Conservation (phyloP, 2,113 vertebrate genomes). For the Anhinga anhinga region DNA sequence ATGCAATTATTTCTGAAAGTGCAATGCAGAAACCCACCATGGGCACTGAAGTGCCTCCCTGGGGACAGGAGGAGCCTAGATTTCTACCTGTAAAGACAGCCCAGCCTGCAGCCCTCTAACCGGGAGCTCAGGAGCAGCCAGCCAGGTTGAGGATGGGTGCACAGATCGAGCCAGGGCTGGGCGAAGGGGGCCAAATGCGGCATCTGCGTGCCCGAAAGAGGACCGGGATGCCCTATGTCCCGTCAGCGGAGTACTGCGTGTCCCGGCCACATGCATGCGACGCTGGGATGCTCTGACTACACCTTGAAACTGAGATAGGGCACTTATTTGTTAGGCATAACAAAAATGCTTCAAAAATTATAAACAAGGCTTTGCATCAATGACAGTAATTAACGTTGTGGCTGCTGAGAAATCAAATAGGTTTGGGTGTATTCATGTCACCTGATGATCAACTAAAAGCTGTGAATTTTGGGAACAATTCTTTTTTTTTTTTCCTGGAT, state of each 20-base stretch:
- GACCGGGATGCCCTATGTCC: background rate
- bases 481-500: background rate
- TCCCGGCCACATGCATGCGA: background rate
- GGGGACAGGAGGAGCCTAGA: background rate
- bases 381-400: constrained; percentile 33
- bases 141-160: background rate
- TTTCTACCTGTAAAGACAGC: background rate
- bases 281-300: background rate
- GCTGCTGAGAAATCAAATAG: constrained; percentile 31
- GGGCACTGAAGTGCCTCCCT: background rate
- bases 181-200: accelerated
- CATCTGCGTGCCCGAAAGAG: background rate
- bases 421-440: constrained; percentile 24
- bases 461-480: background rate
- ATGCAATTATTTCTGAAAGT: background rate
- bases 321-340: background rate
- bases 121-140: background rate
- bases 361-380: constrained; percentile 16
- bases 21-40: background rate
- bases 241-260: background rate
- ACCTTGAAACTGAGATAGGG: background rate
- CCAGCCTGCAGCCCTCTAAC: background rate
- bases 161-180: background rate
- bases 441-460: background rate
- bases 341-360: background rate